Evolutionary conservation across 2,888 invertebrate species (phyloP).

Genomic region (Trichogramma dendrolimi): DNA sequence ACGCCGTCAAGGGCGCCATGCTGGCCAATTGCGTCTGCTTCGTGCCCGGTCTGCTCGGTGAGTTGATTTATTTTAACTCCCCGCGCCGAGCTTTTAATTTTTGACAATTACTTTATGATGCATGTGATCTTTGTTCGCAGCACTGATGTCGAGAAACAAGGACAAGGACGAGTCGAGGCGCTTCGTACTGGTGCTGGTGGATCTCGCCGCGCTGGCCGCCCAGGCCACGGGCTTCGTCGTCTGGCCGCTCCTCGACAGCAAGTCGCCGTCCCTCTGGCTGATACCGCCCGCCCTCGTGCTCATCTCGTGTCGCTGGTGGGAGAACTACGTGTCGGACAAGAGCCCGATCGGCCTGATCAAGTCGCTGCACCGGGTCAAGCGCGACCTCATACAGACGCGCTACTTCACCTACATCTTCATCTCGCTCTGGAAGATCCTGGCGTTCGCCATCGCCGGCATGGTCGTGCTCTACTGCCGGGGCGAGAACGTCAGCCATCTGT

Average conservation of each 20-base stretch:
- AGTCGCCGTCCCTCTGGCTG: conserved; percentile 61
- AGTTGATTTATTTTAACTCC: conserved; percentile 20
- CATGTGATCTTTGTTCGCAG: conserved; percentile 47
- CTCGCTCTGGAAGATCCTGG: conserved; percentile 83
- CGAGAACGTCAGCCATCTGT: conserved; percentile 73
- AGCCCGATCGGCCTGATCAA: conserved; percentile 77
- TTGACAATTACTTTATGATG: neutral
- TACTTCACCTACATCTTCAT: conserved; percentile 89
- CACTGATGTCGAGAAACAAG: conserved; percentile 75
- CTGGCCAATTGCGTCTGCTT: conserved; percentile 92
- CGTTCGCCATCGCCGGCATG: conserved; percentile 73
- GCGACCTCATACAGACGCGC: conserved; percentile 72
- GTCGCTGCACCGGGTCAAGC: conserved; percentile 72
- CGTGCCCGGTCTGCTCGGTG: conserved; percentile 72
- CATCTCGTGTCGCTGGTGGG: conserved; percentile 96
- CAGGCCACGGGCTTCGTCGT: conserved; percentile 89
- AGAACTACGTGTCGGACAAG: conserved; percentile 87
- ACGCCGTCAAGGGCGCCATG: conserved; percentile 93
- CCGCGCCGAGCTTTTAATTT: neutral
- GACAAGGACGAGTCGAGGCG: conserved; percentile 69
- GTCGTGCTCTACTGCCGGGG: conserved; percentile 71
- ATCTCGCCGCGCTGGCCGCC: conserved; percentile 79
- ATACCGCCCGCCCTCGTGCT: conserved; percentile 81
- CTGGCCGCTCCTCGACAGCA: conserved; percentile 79
- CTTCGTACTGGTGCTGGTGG: conserved; percentile 74